Evolutionary conservation across 2,113 vertebrate genomes (phyloP).

Genomic region (Bos indicus): DNA sequence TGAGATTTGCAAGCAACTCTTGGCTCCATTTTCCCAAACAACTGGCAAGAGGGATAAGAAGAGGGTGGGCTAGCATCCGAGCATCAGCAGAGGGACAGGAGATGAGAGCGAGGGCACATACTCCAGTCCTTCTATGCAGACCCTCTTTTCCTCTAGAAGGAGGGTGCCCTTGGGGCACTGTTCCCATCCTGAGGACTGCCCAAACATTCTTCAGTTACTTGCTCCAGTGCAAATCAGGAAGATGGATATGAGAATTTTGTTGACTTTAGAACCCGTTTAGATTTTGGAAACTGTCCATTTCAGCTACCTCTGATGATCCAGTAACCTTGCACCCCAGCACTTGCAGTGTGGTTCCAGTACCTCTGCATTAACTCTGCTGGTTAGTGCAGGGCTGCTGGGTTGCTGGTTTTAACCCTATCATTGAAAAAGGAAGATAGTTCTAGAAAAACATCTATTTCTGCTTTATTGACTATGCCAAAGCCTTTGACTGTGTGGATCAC

Average conservation of each 20-base stretch:
- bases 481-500: neutral
- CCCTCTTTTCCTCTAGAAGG: neutral
- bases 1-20: neutral
- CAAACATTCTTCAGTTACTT: neutral
- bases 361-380: neutral
- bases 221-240: neutral
- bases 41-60: neutral
- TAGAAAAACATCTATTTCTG: neutral
- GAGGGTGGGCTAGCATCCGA: neutral
- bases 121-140: neutral
- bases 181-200: neutral
- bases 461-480: neutral
- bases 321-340: fast-evolving
- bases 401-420: neutral
- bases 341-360: neutral
- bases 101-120: neutral
- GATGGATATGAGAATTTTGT: neutral
- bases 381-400: neutral
- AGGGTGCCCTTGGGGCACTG: fast-evolving
- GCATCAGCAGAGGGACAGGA: neutral
- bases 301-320: neutral
- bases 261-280: neutral
- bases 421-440: neutral
- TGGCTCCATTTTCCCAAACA: neutral
- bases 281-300: neutral